Evolutionary conservation across 2,113 vertebrate species (phyloP), one percentile per base, ranked within the genome.

Genomic region (Egretta garzetta): DNA sequence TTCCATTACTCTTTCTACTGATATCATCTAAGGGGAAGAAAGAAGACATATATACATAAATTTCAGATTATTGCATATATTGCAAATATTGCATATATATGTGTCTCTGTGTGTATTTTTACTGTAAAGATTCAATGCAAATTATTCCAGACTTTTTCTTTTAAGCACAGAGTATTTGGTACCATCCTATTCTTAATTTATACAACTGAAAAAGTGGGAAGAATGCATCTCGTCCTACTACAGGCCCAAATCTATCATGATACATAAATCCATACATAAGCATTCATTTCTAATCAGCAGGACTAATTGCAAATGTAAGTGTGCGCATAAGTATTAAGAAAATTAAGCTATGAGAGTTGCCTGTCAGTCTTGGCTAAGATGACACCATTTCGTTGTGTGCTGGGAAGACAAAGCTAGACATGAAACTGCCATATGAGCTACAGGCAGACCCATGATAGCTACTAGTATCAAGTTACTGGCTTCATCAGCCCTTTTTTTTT

Each of bases 1-100:
- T 60, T 99, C 99, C 56, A 99, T 97, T 80, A 99, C 99, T 95
- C 99, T 97, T 97, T 99, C 99, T 63, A 99, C 99, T 7, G 99
- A 99, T 50, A 99, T 99, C 99, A 99, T 99, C 99, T 99, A 90
- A 74, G 14, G 16, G 24, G 18, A 94, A 11, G 18, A 94, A 91
- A 84, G 55, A 70, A 14, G 21, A 81, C 35, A 74, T 5, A 59
- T 1, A 66, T 2, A 24, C 1, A 9, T 45, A 58, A 45, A 84
- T 55, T 63, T 84, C 52, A 89, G 37, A 12, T 71, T 53, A 37
- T 13, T 41, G 52, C 24, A 21, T 28, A 47, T 7, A 43, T 13
- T 64, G 41, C 45, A 81, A 73, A 85, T 47, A 80, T 4, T 71
- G n/a, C 21, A 41, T 11, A 1, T n/a, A 72, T 45, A 20, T 5